phyloP scores from a whole-genome alignment of 2,113 vertebrate species.

The Mastomys coucha region DNA sequence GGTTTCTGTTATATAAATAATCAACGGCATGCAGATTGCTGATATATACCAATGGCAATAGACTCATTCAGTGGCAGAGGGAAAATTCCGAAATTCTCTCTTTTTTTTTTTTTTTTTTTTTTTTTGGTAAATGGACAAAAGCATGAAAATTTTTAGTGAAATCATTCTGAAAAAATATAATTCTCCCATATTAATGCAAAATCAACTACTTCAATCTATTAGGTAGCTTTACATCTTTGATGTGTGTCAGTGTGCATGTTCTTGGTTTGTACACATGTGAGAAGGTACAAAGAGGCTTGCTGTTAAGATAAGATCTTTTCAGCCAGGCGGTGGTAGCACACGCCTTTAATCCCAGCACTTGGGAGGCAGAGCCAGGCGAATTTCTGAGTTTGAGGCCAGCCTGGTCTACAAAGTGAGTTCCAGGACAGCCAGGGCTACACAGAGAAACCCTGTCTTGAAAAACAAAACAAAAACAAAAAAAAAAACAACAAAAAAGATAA shows the following conservation, averaged over 20 bases:
- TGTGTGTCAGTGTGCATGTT: neutral
- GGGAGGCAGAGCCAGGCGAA: too few species aligned
- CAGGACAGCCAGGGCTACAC: too few species aligned
- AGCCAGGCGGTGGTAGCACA: too few species aligned
- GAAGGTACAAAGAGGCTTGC: fast-evolving
- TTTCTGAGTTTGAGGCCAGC: too few species aligned
- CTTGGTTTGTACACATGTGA: neutral
- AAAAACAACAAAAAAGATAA: too few species aligned
- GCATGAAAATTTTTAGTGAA: neutral
- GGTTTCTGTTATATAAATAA: neutral
- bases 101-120: neutral
- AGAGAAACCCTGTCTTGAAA: too few species aligned
- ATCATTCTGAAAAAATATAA: neutral
- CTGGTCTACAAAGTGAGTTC: too few species aligned
- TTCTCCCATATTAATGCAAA: neutral
- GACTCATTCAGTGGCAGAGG: neutral
- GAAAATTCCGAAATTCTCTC: neutral
- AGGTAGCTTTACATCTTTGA: neutral
- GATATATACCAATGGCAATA: neutral
- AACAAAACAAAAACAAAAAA: too few species aligned
- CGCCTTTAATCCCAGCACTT: too few species aligned
- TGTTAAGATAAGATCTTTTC: too few species aligned
- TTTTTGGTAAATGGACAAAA: neutral
- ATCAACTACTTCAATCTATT: neutral
- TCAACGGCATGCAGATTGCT: neutral